Conservation (phyloP, 2,113 vertebrate species). For the Calypte anna region DNA sequence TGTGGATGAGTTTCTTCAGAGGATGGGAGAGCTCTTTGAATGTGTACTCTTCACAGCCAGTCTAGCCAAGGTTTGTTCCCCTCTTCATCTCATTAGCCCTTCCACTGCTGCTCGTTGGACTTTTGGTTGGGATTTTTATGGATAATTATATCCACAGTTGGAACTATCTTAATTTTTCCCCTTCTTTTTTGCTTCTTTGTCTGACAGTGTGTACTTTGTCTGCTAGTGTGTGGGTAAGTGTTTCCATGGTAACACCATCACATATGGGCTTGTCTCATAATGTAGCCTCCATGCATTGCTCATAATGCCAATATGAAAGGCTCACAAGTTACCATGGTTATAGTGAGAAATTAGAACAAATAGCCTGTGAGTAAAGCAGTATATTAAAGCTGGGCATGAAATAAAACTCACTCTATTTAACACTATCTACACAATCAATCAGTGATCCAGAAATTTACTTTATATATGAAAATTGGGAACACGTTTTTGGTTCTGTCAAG, state of each 20-base stretch:
- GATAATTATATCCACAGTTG: slow-evolving; percentile 11
- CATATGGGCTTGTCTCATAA: slow-evolving; percentile 75
- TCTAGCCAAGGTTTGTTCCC: slow-evolving; percentile 89
- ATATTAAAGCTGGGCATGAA: slow-evolving; percentile 55
- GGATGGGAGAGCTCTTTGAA: slow-evolving; percentile 97
- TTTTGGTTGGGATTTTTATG: slow-evolving; percentile 50
- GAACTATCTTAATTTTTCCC: slow-evolving; percentile 62
- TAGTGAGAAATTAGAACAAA: slow-evolving; percentile 67
- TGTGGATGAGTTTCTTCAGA: slow-evolving; percentile 95
- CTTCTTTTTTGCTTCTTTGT: slow-evolving; percentile 74
- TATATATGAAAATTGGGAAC: not conserved
- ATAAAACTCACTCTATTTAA: not conserved
- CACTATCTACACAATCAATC: not conserved
- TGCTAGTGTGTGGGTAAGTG: slow-evolving; percentile 77
- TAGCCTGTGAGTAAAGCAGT: slow-evolving; percentile 27
- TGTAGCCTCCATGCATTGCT: slow-evolving; percentile 77
- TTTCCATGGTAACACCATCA: slow-evolving; percentile 79
- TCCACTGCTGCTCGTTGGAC: not conserved
- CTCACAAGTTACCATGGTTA: slow-evolving; percentile 76
- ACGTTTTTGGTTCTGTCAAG: not conserved
- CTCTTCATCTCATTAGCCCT: not conserved
- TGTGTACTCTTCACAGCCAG: slow-evolving; percentile 98
- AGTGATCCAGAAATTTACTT: not conserved
- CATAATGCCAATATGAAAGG: slow-evolving; percentile 75
- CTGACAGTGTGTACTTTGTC: slow-evolving; percentile 75